Evolutionary conservation across 2,797 vertebrate species (phyloP).

Genomic region (Hipposideros larvatus): DNA sequence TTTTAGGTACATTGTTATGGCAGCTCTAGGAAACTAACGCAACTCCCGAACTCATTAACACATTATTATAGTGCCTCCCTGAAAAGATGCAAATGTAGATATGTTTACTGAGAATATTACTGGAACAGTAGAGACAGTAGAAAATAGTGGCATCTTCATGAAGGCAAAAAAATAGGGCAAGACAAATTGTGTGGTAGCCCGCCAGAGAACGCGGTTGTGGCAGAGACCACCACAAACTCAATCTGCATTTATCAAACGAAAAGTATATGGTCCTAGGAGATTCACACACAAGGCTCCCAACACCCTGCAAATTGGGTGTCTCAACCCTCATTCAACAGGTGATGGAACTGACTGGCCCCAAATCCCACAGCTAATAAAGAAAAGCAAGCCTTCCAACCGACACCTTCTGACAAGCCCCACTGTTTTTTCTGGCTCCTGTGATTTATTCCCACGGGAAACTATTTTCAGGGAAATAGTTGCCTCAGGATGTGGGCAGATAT

Average conservation of each 20-base stretch:
- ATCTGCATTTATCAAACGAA: background rate
- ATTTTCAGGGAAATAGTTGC: background rate
- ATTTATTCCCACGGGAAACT: constrained; percentile 50
- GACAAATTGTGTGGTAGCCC: background rate
- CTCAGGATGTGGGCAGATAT: background rate
- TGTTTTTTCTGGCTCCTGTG: background rate
- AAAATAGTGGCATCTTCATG: background rate
- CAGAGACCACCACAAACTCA: background rate
- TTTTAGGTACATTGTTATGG: background rate
- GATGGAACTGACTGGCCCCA: background rate
- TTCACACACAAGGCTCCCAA: background rate
- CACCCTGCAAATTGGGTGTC: background rate
- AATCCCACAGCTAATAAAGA: background rate
- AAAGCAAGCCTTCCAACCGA: background rate
- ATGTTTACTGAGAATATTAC: background rate
- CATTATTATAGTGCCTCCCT: background rate
- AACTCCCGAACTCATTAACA: background rate
- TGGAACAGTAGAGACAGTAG: background rate
- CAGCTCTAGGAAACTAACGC: background rate
- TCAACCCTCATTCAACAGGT: background rate
- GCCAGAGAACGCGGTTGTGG: background rate
- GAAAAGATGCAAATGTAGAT: background rate
- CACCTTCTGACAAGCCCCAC: background rate
- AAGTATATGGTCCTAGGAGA: background rate
- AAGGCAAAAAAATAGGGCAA: background rate